Evolutionary conservation across 2,797 vertebrate genomes (phyloP).

Genomic region (Danio albolineatus): DNA sequence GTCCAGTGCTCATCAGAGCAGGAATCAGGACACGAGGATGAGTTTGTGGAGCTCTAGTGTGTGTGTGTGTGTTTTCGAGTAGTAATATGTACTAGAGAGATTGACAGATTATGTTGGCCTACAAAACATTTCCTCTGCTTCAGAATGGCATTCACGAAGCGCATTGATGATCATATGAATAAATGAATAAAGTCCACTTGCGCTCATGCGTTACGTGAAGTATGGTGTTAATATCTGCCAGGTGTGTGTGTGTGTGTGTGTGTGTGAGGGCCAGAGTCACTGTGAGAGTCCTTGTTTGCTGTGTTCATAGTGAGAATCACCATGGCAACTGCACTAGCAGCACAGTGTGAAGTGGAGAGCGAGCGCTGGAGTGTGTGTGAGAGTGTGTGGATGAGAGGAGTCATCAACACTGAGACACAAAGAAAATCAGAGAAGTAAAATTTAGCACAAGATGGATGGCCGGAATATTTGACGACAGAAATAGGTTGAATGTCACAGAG

Average conservation of each 20-base stretch:
- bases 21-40: conserved; percentile 47
- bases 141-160: neutral
- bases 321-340: conserved; percentile 79
- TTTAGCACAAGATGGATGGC: neutral
- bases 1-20: conserved; percentile 35
- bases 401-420: conserved; percentile 50
- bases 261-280: conserved; percentile 70
- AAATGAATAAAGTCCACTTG: conserved; percentile 20
- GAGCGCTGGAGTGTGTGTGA: conserved; percentile 65
- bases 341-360: conserved; percentile 77
- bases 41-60: conserved; percentile 15
- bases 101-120: conserved; percentile 21
- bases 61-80: neutral
- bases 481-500: neutral
- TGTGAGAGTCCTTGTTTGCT: conserved; percentile 77
- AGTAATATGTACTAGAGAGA: conserved; percentile 23
- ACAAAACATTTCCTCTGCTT: conserved; percentile 4
- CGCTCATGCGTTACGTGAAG: conserved; percentile 9
- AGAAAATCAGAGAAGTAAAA: conserved; percentile 39
- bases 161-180: conserved; percentile 7
- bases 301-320: conserved; percentile 73
- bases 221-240: conserved; percentile 36
- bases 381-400: conserved; percentile 53
- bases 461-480: neutral
- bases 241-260: conserved; percentile 41